Conservation (phyloP, 2,797 vertebrate genomes). For the Hypotaenidia okinawae region DNA sequence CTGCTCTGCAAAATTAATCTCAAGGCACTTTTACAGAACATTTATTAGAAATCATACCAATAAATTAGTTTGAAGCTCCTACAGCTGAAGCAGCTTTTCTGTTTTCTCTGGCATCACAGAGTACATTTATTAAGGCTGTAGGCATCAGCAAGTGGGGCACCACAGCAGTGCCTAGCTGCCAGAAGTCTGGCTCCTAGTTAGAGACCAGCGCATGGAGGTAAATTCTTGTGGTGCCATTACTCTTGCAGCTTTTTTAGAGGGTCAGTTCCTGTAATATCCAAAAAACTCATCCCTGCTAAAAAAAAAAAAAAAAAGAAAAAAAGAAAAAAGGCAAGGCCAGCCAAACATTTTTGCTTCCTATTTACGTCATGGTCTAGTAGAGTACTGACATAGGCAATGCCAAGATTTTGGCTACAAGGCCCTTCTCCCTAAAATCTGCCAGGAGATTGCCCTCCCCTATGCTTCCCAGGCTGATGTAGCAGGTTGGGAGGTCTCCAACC, state of each 20-base stretch:
- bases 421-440: not conserved
- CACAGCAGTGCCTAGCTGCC: not conserved
- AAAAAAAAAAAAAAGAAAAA: no score
- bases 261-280: not conserved
- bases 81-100: not conserved
- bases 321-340: no score
- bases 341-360: not conserved
- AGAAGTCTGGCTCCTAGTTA: not conserved
- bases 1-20: constrained; percentile 3
- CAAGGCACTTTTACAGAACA: not conserved
- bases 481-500: not conserved
- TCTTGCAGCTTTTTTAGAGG: not conserved
- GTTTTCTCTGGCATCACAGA: not conserved
- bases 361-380: not conserved
- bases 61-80: not conserved
- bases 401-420: not conserved
- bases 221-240: not conserved
- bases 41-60: not conserved
- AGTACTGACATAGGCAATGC: not conserved
- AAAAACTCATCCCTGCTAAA: not conserved
- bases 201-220: rapidly evolving
- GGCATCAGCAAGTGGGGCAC: not conserved
- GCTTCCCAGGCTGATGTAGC: not conserved
- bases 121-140: not conserved
- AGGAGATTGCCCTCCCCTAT: not conserved